These are phyloP conservation scores for Lindbergichthys nudifrons DNA, from an alignment of 2,797 vertebrate species.

Conservation along the genomic window DNA sequence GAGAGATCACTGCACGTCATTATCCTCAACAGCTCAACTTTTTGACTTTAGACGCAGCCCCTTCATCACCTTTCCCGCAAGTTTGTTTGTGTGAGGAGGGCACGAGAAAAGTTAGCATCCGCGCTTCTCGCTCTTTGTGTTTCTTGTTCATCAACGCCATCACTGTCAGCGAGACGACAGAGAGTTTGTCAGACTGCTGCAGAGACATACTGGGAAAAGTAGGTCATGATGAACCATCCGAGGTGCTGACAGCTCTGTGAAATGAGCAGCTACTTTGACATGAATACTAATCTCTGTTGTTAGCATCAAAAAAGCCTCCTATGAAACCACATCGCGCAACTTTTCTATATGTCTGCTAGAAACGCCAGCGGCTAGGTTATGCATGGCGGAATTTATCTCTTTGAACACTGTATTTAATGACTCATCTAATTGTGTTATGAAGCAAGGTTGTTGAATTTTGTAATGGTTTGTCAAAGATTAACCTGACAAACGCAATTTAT, in stretches of 20 bases:
- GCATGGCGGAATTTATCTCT: slow-evolving; percentile 39
- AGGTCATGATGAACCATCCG: slow-evolving; percentile 78
- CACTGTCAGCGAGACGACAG: slow-evolving; percentile 67
- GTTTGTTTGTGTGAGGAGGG: slow-evolving; percentile 55
- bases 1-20: slow-evolving; percentile 48
- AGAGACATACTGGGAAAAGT: slow-evolving; percentile 67
- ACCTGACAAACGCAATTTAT: slow-evolving; percentile 35
- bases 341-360: slow-evolving; percentile 30
- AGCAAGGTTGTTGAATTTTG: slow-evolving; percentile 30
- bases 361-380: slow-evolving; percentile 32
- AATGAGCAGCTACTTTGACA: slow-evolving; percentile 74
- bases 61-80: slow-evolving; percentile 48
- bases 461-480: slow-evolving; percentile 39
- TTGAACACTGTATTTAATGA: slow-evolving; percentile 53
- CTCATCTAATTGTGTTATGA: slow-evolving; percentile 20
- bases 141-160: slow-evolving; percentile 65
- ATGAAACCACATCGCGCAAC: slow-evolving; percentile 25
- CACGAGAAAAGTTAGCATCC: slow-evolving; percentile 45
- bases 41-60: slow-evolving; percentile 60
- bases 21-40: slow-evolving; percentile 56
- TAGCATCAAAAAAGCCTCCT: slow-evolving; percentile 43
- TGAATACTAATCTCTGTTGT: slow-evolving; percentile 75
- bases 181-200: slow-evolving; percentile 63
- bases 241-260: slow-evolving; percentile 74
- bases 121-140: slow-evolving; percentile 29